phyloP scores from a whole-genome alignment of 2,888 invertebrate species.

The Hedychridium roseum region DNA sequence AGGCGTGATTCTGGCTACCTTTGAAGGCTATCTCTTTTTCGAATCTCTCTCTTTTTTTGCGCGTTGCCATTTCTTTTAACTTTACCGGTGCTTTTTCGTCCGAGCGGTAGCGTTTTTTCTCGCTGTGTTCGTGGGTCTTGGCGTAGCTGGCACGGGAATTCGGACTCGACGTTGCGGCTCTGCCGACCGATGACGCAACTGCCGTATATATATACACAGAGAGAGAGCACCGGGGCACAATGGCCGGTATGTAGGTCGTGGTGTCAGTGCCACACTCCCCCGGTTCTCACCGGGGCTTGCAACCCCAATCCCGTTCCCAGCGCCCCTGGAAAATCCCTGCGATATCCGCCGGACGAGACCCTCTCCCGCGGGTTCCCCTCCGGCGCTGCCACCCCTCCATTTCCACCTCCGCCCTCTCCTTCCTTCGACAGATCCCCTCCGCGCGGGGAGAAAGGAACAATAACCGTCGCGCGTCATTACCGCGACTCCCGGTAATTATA shows the following conservation, averaged over 20 bases:
- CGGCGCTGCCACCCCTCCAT: not conserved
- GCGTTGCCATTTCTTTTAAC: not conserved
- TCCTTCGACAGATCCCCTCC: no score
- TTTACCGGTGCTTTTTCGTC: not conserved
- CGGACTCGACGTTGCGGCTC: conserved; percentile 34
- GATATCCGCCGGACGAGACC: conserved; percentile 19
- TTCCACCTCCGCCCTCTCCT: not conserved
- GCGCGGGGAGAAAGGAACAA: no score
- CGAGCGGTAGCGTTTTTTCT: not conserved
- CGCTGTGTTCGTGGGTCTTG: no score
- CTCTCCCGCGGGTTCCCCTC: not conserved
- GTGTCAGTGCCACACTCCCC: conserved; percentile 49
- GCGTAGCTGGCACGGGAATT: no score
- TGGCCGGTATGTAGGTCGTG: conserved; percentile 58
- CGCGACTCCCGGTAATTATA: no score
- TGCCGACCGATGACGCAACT: conserved; percentile 52
- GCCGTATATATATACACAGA: no score
- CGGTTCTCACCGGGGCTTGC: conserved; percentile 7
- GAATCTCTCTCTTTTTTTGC: not conserved
- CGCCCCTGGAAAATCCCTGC: conserved; percentile 21
- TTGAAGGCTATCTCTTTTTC: not conserved
- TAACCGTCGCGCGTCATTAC: no score
- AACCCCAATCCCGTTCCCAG: conserved; percentile 18
- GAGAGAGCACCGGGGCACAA: conserved; percentile 50
- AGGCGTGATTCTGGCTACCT: not conserved